phyloP scores from a whole-genome alignment of 2,113 vertebrate genomes.

The Guaruba guarouba region DNA sequence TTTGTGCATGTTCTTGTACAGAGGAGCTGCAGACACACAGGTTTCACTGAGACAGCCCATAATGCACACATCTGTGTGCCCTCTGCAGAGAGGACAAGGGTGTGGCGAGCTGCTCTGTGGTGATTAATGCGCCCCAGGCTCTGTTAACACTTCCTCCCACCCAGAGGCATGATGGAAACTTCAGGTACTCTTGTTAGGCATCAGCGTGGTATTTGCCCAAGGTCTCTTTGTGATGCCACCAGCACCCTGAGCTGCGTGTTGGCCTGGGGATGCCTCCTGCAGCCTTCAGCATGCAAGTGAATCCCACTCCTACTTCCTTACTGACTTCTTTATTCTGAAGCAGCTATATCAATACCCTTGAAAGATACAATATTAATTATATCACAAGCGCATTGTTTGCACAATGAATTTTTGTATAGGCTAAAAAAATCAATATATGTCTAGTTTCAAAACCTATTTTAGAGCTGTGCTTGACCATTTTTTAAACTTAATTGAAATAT shows the following conservation, averaged over 20 bases:
- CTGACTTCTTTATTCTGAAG: background rate
- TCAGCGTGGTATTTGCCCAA: rapidly evolving
- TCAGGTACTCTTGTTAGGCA: no score
- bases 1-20: rapidly evolving
- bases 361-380: background rate
- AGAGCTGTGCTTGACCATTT: background rate
- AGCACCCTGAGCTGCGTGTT: no score
- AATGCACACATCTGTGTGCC: background rate
- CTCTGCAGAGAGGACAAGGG: background rate
- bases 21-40: no score
- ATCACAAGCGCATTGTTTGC: background rate
- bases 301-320: rapidly evolving
- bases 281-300: rapidly evolving
- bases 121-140: no score
- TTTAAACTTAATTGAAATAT: background rate
- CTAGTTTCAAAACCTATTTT: background rate
- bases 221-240: background rate
- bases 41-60: rapidly evolving
- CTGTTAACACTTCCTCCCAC: background rate
- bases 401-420: background rate
- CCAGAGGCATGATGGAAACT: rapidly evolving
- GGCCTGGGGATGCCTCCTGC: background rate
- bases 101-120: background rate
- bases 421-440: background rate
- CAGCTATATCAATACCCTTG: background rate